Conservation (phyloP, 2,113 vertebrate genomes). For the Melanostigma gelatinosum region DNA sequence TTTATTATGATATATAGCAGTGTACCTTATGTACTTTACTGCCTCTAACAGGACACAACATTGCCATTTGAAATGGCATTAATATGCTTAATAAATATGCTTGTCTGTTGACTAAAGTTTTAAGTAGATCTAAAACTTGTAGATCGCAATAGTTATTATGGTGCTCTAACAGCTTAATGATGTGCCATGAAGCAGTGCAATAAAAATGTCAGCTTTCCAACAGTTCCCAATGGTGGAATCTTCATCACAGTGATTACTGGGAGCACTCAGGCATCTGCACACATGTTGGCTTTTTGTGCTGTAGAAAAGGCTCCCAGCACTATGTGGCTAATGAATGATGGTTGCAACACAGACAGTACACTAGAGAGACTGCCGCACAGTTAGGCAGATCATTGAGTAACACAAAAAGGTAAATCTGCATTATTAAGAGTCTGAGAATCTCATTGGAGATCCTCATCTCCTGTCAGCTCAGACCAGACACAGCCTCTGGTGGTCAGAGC, state of each 20-base stretch:
- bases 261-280: conserved; percentile 51
- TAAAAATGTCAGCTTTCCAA: conserved; percentile 57
- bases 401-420: conserved; percentile 41
- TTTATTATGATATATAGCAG: neutral
- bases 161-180: conserved; percentile 34
- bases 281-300: conserved; percentile 55
- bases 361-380: conserved; percentile 36
- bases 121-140: conserved; percentile 19
- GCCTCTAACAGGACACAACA: neutral
- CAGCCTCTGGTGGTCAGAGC: conserved; percentile 15
- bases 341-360: conserved; percentile 22
- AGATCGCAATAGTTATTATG: conserved; percentile 23
- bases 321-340: conserved; percentile 47
- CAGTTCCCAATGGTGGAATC: conserved; percentile 47
- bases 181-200: conserved; percentile 28
- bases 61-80: conserved; percentile 2
- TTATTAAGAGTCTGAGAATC: conserved; percentile 26
- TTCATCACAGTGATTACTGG: conserved; percentile 60
- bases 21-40: neutral
- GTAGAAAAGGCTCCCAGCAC: conserved; percentile 48
- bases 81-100: neutral
- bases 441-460: conserved; percentile 2
- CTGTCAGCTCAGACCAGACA: conserved; percentile 27
- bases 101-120: conserved; percentile 7
- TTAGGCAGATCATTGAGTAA: conserved; percentile 36